Base-by-base conservation (phyloP, 2,113 vertebrate genomes). In the Tragelaphus strepsiceros region DNA sequence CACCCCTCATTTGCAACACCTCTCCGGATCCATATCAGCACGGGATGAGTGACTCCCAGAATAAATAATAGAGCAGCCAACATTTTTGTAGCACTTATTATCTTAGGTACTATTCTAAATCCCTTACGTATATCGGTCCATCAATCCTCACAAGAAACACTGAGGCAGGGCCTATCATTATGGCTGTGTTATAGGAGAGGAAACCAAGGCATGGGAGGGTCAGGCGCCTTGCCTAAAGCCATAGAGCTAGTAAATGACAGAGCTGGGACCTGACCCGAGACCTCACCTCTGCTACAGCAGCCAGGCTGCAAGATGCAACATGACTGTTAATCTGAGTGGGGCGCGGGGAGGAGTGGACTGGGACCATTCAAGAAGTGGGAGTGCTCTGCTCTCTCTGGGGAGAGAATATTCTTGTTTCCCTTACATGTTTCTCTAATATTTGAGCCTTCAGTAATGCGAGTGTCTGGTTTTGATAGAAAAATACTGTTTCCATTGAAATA, bases 211-310 rank as follows among this genome's bases (percentile, higher is more conserved):
- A 35, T 3, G 22, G 7, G 10, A 56, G 14, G 35, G 17, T 51
- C 10, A 51, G 53, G 62, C 6, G 3, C 11, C 16, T 8, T 7
- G 62, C 11, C 17, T 54, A 80, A 39, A 92, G 85, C 62, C 51
- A 28, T 32, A 13, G 0, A 11, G 3, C 54, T 4, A 1, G 2
- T 6, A n/a, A 64, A n/a, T 3, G 24, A 59, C 49, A 32, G 21
- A 11, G 39, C 49, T 21, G 39, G 59, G 11, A 13, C 19, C 3
- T 7, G 56, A 81, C 24, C 3, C 0, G 56, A 91, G 17, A 19
- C 11, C 35, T 2, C 49, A 28, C 5, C 39, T 39, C 2, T 1
- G 17, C 78, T 1, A 5, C 1, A n/a, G 39, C 1, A 19, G 17
- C 24, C 13, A 17, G 24, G 54, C 54, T 74, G 58, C 35, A 54